Evolutionary conservation across 2,113 vertebrate species (phyloP).

Genomic region (Otus sunia): DNA sequence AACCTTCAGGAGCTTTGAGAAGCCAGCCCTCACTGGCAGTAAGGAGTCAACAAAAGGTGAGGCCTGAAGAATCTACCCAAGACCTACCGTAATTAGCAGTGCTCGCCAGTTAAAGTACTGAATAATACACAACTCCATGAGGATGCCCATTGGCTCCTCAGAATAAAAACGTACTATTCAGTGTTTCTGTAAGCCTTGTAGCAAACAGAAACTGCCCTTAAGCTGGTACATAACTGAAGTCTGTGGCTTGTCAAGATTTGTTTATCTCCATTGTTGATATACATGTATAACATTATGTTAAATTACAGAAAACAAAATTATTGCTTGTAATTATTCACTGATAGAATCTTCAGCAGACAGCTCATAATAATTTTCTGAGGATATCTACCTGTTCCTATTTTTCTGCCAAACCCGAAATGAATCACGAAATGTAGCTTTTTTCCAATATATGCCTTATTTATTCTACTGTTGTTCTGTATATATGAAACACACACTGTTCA

Average conservation of each 20-base stretch:
- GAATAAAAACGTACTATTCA: background rate
- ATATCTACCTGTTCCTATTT: background rate
- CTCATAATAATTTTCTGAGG: background rate
- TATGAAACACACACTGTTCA: background rate
- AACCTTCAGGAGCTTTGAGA: background rate
- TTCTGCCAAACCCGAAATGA: background rate
- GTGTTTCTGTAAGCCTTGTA: background rate
- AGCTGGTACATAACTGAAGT: background rate
- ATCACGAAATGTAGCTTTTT: background rate
- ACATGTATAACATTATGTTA: background rate
- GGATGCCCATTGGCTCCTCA: background rate
- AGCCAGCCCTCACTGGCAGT: background rate
- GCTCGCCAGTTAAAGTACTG: background rate
- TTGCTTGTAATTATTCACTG: background rate
- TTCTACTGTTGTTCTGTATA: background rate
- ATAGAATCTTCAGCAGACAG: background rate
- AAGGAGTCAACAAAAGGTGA: background rate
- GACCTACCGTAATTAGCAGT: background rate
- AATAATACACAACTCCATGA: background rate
- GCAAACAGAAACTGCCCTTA: background rate
- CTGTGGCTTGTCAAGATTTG: background rate
- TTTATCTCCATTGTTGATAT: background rate
- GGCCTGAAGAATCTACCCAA: background rate
- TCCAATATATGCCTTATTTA: background rate
- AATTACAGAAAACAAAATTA: background rate